phyloP scores from a whole-genome alignment of 2,113 vertebrate genomes.

The Rhinopomastus cyanomelas region DNA sequence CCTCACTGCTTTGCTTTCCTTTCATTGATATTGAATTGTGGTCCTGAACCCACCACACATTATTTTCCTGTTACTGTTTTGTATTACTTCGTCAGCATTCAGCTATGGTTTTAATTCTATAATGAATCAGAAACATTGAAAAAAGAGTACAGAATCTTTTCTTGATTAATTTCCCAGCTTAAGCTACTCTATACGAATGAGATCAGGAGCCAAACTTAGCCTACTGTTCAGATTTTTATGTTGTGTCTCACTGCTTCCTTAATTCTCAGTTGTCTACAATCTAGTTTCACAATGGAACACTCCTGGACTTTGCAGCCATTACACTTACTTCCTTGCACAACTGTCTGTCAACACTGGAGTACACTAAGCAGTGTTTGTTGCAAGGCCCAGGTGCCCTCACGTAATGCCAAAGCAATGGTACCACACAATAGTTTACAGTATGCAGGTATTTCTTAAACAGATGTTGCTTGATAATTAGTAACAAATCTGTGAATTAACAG shows the following conservation, averaged over 20 bases:
- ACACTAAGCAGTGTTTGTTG: not conserved
- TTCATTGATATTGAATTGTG: too few species aligned
- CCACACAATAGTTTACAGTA: not conserved
- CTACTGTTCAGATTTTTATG: not conserved
- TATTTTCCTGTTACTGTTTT: not conserved
- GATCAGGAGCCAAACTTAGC: not conserved
- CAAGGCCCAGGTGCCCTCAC: too few species aligned
- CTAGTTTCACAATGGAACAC: fast-evolving
- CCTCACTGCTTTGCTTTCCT: too few species aligned
- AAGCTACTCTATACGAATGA: not conserved
- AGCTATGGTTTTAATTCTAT: not conserved
- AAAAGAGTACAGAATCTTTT: not conserved
- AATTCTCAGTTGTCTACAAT: not conserved
- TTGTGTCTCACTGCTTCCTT: not conserved
- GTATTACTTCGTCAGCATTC: not conserved
- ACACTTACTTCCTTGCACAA: not conserved
- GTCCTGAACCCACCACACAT: too few species aligned
- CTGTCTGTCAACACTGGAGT: not conserved
- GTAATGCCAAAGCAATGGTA: not conserved
- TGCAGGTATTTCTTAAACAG: not conserved
- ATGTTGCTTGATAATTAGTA: not conserved
- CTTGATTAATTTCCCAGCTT: not conserved
- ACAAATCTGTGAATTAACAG: not conserved
- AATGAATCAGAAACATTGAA: not conserved
- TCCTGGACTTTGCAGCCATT: not conserved